Base-by-base conservation (phyloP, 2,113 vertebrate species). In the Phylloscopus trochiloides region DNA sequence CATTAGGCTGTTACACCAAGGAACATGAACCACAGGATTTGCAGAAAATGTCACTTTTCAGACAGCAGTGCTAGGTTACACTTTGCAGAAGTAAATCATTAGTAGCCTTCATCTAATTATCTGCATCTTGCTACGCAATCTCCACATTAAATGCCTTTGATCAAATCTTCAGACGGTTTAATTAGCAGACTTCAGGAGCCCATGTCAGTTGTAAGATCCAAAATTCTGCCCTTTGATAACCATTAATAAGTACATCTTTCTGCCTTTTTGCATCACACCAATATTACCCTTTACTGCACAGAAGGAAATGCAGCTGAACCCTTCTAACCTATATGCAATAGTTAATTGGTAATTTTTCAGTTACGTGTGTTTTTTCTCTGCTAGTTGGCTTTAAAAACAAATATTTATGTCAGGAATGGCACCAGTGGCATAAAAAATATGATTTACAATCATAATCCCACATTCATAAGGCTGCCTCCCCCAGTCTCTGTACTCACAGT, bases 21-120 rank as follows among this genome's bases (percentile, higher is more conserved):
- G 50, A 96, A 73, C 40, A 43, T 0, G 0, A 90, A 82, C 8
- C 32, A 51, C 58, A 50, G 34, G n/a, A 84, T 71, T 70, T 91
- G 54, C 47, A 83, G 63, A 38, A 81, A 77, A 71, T 89, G 88
- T 74, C 86, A 78, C 68, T 55, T 92, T 91, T 71, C 62, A 93
- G 75, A 40, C 25, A 84, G 59, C 3, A 2, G 17, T 65, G 59
- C n/a, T 63, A 77, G 48, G 45, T 92, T 92, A 86, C 57, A 14
- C 40, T 92, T 88, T 72, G 76, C 93, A 93, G 75, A 90, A 71
- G 71, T 88, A 61, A 83, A 90, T 92, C 38, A 42, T 90, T 90
- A 96, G 43, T 90, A 88, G 88, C n/a, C 52, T 90, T 96, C 72
- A 93, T 88, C 76, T 81, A 90, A 96, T 97, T 96, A 94, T 45